Evolutionary conservation across 2,888 invertebrate species (phyloP), one percentile per base, ranked within the genome.

Genomic region (Sesamia inferens): DNA sequence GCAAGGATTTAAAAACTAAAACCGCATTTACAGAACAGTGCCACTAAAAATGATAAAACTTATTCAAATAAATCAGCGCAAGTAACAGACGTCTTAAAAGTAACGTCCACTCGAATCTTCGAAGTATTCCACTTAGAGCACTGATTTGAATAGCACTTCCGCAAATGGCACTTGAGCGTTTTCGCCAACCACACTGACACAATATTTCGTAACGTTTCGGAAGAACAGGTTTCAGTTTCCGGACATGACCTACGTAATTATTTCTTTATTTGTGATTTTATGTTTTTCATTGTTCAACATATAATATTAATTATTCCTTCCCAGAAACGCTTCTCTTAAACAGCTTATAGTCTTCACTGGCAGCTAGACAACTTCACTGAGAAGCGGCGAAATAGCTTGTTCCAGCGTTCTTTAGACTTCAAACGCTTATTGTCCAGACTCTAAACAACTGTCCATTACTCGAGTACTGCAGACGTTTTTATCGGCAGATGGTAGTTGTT

Each of bases 341-440:
- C 19, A 57, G 19, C 14, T 72, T 48, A 39, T 19, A 14, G 31
- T 22, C 65, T 42, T 24, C 16, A 22, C 8, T 19, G 61, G 73
- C 74, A 55, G 42, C 55, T 55, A 31, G 73, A 44, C 55, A 65
- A 55, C 22, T 57, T 59, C 47, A 13, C 42, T 13, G 16, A 44
- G 47, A 31, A 24, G 54, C 55, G 39, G 16, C 11, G 22, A 22
- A n/a, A 44, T 74, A 73, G 48, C 48, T 62, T 39, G 51, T 55
- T 62, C n/a, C 5, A 48, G 10, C 42, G 24, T 74, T 62, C 80
- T 79, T 66, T 74, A 65, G 39, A 61, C 67, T 80, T 74, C 68
- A 75, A 78, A 80, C 74, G 81, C 75, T 67, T 16, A 57, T 42
- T 8, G 31, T 42, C 51, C 13, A 14, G 11, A 57, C 16, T 22